phyloP scores from a whole-genome alignment of 1,140 invertebrate species.

The Fopius arisanus region DNA sequence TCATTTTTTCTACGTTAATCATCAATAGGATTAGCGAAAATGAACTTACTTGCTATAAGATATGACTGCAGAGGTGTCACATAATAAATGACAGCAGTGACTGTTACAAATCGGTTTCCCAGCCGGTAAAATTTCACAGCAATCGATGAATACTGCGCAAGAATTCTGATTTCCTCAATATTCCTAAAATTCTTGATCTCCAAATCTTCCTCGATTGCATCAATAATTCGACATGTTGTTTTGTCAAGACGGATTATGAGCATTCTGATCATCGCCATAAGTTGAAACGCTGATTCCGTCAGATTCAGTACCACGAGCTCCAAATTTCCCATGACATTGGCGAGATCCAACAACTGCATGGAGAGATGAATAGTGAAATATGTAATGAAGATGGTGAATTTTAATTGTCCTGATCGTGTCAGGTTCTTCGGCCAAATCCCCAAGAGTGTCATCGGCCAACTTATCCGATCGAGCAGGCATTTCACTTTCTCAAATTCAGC shows the following conservation, averaged over 20 bases:
- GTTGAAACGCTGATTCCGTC: background rate
- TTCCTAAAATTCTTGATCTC: background rate
- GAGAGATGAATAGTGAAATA: background rate
- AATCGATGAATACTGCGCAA: background rate
- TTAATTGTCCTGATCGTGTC: background rate
- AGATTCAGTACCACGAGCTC: background rate
- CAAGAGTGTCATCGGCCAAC: background rate
- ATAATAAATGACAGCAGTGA: background rate
- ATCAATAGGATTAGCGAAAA: too few species aligned
- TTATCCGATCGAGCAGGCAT: background rate
- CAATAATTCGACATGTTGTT: background rate
- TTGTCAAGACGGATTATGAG: background rate
- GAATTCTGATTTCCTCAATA: background rate
- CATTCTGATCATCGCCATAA: background rate
- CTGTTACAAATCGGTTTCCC: background rate
- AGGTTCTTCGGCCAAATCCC: background rate
- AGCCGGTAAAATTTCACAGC: background rate
- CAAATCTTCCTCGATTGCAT: background rate
- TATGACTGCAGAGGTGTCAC: background rate
- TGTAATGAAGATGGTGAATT: background rate
- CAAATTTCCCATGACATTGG: background rate
- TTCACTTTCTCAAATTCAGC: background rate
- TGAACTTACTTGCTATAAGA: background rate
- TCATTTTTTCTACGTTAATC: too few species aligned
- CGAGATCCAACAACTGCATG: background rate